phyloP scores from a whole-genome alignment of 2,113 vertebrate species.

The Craseonycteris thonglongyai region DNA sequence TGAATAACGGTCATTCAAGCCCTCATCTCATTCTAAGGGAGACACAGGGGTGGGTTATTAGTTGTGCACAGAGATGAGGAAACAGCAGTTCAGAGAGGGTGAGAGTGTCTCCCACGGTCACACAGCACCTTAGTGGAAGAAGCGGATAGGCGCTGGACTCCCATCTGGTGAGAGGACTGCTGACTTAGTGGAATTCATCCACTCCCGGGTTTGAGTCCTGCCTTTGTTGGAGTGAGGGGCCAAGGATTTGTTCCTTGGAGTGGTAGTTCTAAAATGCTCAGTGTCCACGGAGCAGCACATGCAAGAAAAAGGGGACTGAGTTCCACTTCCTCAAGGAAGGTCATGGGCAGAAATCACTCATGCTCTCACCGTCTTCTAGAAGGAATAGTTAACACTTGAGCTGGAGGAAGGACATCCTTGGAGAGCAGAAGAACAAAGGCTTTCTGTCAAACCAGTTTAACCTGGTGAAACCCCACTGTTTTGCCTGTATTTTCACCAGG shows the following conservation, averaged over 20 bases:
- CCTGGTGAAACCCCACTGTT: neutral
- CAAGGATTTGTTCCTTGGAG: fast-evolving
- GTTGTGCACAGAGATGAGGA: neutral
- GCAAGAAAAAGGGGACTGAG: neutral
- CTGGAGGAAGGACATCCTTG: neutral
- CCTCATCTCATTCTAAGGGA: neutral
- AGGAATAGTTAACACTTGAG: neutral
- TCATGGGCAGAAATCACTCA: neutral
- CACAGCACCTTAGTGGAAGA: neutral
- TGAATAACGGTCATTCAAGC: neutral
- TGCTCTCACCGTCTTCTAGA: neutral
- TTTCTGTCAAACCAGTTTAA: neutral
- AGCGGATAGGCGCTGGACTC: neutral
- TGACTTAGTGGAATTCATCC: neutral
- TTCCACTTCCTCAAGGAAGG: neutral
- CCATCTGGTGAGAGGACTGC: neutral
- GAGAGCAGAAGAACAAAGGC: neutral
- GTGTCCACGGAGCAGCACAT: neutral
- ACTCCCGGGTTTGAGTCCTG: neutral
- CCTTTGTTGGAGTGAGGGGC: neutral
- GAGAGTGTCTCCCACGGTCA: neutral
- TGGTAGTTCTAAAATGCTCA: neutral
- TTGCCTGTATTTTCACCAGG: neutral
- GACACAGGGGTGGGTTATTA: neutral
- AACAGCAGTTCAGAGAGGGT: neutral